Percentiles rank a stretch among this genome's conserved stretches.
These are phyloP conservation scores for Trachurus trachurus DNA, from an alignment of 2,797 vertebrate species.

Conservation along the genomic window DNA sequence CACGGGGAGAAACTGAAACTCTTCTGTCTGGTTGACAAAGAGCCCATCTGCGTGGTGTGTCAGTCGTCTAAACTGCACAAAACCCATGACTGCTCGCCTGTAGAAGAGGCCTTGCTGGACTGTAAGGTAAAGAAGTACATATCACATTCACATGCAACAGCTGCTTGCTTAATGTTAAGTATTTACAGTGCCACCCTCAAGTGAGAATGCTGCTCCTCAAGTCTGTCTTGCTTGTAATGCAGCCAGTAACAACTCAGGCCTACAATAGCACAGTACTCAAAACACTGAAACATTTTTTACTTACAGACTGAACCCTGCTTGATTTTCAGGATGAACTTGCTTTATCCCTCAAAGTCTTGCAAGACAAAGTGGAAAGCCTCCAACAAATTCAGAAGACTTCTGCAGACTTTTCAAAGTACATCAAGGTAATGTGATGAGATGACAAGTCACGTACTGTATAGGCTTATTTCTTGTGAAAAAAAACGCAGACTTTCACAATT, in stretches of 20 bases:
- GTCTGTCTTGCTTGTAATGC: conserved; percentile 56
- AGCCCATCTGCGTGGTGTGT: conserved; percentile 85
- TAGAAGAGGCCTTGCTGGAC: conserved; percentile 80
- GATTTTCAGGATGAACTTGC: conserved; percentile 77
- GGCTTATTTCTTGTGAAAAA: not conserved
- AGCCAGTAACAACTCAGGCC: not conserved
- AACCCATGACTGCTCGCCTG: conserved; percentile 77
- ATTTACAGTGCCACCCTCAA: conserved; percentile 45
- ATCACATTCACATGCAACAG: not conserved
- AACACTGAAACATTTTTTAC: not conserved
- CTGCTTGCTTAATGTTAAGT: not conserved
- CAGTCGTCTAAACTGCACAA: conserved; percentile 84
- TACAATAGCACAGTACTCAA: not conserved
- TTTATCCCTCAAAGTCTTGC: conserved; percentile 68
- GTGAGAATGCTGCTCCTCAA: conserved; percentile 75
- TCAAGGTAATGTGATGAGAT: conserved; percentile 73
- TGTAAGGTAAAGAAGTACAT: conserved; percentile 79
- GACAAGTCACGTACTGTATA: not conserved
- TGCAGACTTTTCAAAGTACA: conserved; percentile 59
- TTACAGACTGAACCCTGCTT: conserved; percentile 10
- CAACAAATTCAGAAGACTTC: conserved; percentile 62
- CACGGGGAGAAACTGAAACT: conserved; percentile 84
- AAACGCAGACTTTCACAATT: not conserved
- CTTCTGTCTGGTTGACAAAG: conserved; percentile 84
- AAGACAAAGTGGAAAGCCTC: conserved; percentile 71